Evolutionary conservation across 2,797 vertebrate species (phyloP), one percentile per base, ranked within the genome.

Genomic region (Adrianichthys oophorus): DNA sequence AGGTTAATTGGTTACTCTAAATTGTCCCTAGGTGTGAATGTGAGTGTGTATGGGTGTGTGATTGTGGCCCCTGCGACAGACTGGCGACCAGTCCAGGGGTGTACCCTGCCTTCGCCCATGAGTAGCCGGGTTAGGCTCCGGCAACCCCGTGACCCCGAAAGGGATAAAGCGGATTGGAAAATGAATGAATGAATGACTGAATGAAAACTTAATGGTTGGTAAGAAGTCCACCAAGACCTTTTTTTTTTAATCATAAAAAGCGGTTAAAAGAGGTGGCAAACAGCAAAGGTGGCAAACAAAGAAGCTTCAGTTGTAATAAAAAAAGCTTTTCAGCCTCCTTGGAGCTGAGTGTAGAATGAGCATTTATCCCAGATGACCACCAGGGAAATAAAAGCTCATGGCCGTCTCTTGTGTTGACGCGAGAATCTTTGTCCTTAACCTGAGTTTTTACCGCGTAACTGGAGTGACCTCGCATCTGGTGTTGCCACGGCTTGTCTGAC

Each of bases 401-500:
- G 80, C 72, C 66, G 10, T 67, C 73, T 76, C 71, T 52, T 41
- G 58, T 76, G 80, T 37, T 78, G 78, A 78, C 81, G 69, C 62
- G 72, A 84, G 72, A 86, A 80, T 87, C 70, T 86, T 85, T 79
- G 79, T 85, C 85, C 87, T 84, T 72, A 89, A 84, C 84, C 82
- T 75, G 80, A 85, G 84, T 78, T 87, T 86, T 86, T 66, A 19
- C 76, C 70, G 71, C 55, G 69, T 87, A 77, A 80, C 86, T 76
- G 74, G 79, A 88, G 70, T 87, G 90, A 91, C 90, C 88, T 90
- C 77, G 80, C 88, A 91, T 91, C 90, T 90, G 90, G 68, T 57
- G 72, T 72, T 68, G 82, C 84, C 72, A 53, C 43, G 72, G 70
- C 80, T 76, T 77, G 83, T 90, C 87, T 87, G 87, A 87, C 83